Conservation (phyloP, 1,140 invertebrate genomes). For the Harlomillsia oculata region DNA sequence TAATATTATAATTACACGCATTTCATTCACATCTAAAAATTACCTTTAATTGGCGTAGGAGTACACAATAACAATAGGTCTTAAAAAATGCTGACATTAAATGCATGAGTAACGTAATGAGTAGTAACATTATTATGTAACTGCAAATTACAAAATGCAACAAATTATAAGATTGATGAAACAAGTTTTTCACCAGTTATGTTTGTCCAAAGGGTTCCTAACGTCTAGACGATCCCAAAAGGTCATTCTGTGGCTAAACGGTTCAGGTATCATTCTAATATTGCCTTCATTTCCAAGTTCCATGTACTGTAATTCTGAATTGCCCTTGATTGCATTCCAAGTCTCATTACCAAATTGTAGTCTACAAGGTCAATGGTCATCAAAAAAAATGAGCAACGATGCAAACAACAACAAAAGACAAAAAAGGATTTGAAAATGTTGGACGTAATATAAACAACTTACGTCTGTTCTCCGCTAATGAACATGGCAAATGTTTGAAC, state of each 20-base stretch:
- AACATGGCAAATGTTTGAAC: constrained; percentile 2
- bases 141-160: too few species aligned
- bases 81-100: too few species aligned
- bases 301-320: constrained; percentile 11
- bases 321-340: background rate
- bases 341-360: constrained; percentile 1
- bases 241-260: background rate
- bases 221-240: constrained; percentile 13
- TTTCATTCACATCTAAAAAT: too few species aligned
- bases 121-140: too few species aligned
- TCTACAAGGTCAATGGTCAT: too few species aligned
- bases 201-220: background rate
- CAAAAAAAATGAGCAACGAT: too few species aligned
- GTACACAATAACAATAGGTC: too few species aligned
- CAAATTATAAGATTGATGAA: too few species aligned
- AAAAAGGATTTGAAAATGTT: background rate
- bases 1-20: too few species aligned
- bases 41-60: too few species aligned
- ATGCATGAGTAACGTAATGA: too few species aligned
- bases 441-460: too few species aligned
- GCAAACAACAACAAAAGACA: background rate
- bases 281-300: background rate
- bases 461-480: constrained; percentile 15
- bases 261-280: constrained; percentile 4
- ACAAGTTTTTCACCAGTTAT: background rate